Evolutionary conservation across 64 coral and sea anemone species (phyloP).

Genomic region (Exaiptasia diaphana): DNA sequence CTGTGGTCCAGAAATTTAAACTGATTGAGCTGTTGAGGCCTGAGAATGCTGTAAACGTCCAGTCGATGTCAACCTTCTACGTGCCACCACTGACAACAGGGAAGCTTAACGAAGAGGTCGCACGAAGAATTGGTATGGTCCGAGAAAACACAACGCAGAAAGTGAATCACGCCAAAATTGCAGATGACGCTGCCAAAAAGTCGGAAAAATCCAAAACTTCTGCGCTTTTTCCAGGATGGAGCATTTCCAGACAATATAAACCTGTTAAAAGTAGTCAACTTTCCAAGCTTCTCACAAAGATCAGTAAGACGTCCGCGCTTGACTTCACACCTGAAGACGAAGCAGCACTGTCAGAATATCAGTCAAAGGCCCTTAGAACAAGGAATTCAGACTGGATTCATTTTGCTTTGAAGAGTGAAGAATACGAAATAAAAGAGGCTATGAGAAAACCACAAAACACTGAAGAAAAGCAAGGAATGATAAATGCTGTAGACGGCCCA

Average conservation of each 20-base stretch:
- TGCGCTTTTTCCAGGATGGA: background rate
- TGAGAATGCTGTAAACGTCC: background rate
- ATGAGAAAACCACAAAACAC: no score
- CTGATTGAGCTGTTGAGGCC: background rate
- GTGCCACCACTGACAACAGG: background rate
- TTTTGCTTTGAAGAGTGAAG: background rate
- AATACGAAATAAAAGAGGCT: background rate
- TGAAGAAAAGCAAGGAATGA: no score
- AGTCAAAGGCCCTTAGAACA: background rate
- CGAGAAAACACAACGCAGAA: background rate
- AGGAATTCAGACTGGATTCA: background rate
- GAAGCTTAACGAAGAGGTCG: background rate
- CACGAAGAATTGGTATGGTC: background rate
- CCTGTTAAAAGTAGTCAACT: background rate
- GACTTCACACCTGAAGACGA: background rate
- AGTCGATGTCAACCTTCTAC: background rate
- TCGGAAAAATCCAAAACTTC: no score
- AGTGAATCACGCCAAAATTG: background rate
- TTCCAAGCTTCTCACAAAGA: background rate
- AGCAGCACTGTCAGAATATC: background rate
- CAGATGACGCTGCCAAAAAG: background rate
- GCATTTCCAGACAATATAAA: background rate
- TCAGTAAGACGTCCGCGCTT: background rate
- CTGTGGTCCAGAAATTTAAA: background rate
- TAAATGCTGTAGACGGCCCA: no score